phyloP scores from a whole-genome alignment of 2,888 invertebrate species.

The Mechanitis messenoides region DNA sequence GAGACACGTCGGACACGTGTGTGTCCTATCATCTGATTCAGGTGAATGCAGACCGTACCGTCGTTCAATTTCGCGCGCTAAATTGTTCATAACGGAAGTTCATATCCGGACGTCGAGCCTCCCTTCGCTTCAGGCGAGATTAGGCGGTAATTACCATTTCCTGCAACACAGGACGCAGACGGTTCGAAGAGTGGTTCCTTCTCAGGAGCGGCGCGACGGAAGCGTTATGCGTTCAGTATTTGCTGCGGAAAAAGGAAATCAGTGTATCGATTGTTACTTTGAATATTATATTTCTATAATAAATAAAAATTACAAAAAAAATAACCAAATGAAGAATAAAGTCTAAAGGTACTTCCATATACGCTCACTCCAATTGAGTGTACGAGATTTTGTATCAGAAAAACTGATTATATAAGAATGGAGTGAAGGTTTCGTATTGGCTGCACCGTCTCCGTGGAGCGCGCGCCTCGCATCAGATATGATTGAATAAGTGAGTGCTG shows the following conservation, averaged over 20 bases:
- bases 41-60: conserved; percentile 64
- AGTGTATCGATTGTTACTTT: conserved; percentile 34
- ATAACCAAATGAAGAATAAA: conserved; percentile 27
- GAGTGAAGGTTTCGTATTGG: conserved; percentile 53
- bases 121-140: conserved; percentile 74
- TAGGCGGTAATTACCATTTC: conserved; percentile 79
- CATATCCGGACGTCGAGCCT: conserved; percentile 84
- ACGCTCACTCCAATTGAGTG: conserved; percentile 51
- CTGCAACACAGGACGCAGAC: conserved; percentile 69
- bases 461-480: conserved; percentile 57
- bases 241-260: conserved; percentile 50
- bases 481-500: conserved; percentile 72
- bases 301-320: too few relatives aligned
- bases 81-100: conserved; percentile 92
- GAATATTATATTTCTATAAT: conserved; percentile 34
- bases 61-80: conserved; percentile 81
- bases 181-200: conserved; percentile 52
- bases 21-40: conserved; percentile 49
- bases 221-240: conserved; percentile 42
- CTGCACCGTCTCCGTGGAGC: conserved; percentile 38
- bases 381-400: conserved; percentile 40
- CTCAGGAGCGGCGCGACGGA: conserved; percentile 39
- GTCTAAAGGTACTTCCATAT: conserved; percentile 30
- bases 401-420: conserved; percentile 67
- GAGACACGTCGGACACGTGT: conserved; percentile 41